phyloP scores from a whole-genome alignment of 2,113 vertebrate species.

The Pogonocichla stellata region DNA sequence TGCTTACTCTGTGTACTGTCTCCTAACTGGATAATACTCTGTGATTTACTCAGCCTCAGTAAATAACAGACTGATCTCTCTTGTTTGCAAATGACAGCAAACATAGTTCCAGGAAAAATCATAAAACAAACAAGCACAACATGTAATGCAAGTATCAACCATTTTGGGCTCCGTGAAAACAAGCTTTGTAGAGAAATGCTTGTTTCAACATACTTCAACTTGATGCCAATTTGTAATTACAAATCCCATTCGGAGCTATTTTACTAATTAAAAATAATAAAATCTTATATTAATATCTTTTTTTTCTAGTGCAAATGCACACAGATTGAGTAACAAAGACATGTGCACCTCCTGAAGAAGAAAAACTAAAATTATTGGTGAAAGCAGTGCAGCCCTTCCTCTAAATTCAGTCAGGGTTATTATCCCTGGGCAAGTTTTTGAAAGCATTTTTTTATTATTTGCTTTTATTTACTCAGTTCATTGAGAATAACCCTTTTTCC shows the following conservation, averaged over 20 bases:
- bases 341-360: not conserved
- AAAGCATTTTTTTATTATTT: not conserved
- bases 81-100: conserved; percentile 60
- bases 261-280: not conserved
- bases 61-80: conserved; percentile 57
- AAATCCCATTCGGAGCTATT: not conserved
- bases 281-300: not conserved
- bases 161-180: not conserved
- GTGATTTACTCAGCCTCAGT: conserved; percentile 38
- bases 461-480: not conserved
- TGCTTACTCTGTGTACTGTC: conserved; percentile 23
- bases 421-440: not conserved
- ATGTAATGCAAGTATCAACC: not conserved
- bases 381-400: not conserved
- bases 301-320: not conserved
- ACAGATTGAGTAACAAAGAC: not conserved
- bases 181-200: not conserved
- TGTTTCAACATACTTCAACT: not conserved
- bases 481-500: not conserved
- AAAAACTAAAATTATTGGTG: not conserved
- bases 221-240: conserved; percentile 2
- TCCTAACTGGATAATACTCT: conserved; percentile 36
- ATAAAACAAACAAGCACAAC: conserved; percentile 33
- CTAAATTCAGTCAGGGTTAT: not conserved
- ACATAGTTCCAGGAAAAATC: conserved; percentile 53